Evolutionary conservation across 2,113 vertebrate species (phyloP).

Genomic region (Cisticola juncidis): DNA sequence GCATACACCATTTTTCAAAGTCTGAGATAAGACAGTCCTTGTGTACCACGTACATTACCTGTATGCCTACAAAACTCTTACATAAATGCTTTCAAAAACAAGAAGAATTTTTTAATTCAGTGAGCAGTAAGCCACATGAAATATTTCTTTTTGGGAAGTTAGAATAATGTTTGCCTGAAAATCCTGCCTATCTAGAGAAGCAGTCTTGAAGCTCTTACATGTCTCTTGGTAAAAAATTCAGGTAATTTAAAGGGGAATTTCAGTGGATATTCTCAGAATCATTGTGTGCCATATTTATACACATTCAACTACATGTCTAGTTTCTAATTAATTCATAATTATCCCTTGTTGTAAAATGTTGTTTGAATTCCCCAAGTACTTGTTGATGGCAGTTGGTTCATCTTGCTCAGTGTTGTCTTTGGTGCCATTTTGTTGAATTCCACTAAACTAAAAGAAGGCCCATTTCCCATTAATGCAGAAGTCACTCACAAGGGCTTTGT

Average conservation of each 20-base stretch:
- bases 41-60: neutral
- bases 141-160: neutral
- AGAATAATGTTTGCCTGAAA: neutral
- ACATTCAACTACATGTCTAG: neutral
- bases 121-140: neutral
- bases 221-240: neutral
- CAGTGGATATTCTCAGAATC: neutral
- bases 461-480: neutral
- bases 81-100: neutral
- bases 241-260: neutral
- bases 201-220: rapidly evolving
- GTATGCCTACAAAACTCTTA: neutral
- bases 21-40: neutral
- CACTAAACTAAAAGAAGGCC: neutral
- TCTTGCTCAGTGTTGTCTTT: neutral
- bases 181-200: neutral
- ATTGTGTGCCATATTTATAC: neutral
- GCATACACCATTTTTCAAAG: neutral
- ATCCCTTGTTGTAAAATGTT: neutral
- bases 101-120: neutral
- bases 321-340: neutral
- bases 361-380: neutral
- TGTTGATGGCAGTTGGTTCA: neutral
- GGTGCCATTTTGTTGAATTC: neutral
- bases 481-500: neutral